Conservation (phyloP, 2,797 vertebrate genomes). For the Trichosurus vulpecula region DNA sequence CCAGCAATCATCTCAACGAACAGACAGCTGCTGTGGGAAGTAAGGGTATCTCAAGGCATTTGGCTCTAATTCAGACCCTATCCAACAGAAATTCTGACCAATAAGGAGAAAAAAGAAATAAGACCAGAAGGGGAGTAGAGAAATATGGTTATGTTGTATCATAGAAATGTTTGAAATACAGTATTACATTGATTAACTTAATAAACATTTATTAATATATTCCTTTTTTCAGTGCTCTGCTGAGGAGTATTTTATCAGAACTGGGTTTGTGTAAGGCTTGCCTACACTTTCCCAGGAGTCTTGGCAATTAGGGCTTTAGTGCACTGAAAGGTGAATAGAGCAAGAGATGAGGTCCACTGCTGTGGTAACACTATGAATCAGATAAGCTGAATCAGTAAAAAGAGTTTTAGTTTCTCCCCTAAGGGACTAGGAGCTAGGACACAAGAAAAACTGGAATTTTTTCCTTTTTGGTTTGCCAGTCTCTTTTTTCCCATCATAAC, state of each 20-base stretch:
- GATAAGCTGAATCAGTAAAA: slow-evolving; percentile 18
- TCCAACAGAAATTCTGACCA: not conserved
- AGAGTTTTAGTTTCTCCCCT: slow-evolving; percentile 17
- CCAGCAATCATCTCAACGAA: not conserved
- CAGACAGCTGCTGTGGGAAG: not conserved
- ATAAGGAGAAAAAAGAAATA: not conserved
- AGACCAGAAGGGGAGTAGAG: not conserved
- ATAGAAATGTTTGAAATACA: not conserved
- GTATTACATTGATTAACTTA: not conserved
- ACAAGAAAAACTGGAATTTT: slow-evolving; percentile 69
- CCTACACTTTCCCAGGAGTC: not conserved
- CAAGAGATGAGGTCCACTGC: not conserved
- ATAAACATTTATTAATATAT: not conserved
- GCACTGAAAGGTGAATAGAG: not conserved
- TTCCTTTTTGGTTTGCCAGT: slow-evolving; percentile 62
- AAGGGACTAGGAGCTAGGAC: slow-evolving; percentile 13
- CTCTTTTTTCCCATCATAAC: slow-evolving; percentile 55
- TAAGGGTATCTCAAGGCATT: not conserved
- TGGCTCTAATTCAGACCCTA: not conserved
- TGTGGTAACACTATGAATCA: slow-evolving; percentile 5
- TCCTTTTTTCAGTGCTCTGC: not conserved
- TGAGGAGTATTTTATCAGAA: not conserved
- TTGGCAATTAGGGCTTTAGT: not conserved
- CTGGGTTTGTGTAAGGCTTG: not conserved
- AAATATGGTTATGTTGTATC: fast-evolving